These are phyloP conservation scores for Cossypha caffra DNA, from an alignment of 2,797 vertebrate species.

Conservation along the genomic window DNA sequence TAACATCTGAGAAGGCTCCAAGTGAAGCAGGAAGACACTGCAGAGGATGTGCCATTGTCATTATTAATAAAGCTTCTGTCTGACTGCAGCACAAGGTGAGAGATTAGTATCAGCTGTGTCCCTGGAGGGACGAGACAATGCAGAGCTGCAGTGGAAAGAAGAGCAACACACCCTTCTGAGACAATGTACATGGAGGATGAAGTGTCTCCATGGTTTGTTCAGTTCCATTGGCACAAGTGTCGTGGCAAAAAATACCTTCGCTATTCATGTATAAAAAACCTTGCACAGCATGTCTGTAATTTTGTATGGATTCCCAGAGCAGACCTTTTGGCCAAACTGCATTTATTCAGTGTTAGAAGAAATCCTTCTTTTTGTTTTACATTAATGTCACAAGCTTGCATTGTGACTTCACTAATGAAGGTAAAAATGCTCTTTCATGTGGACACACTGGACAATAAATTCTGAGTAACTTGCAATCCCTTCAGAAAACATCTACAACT, in stretches of 20 bases:
- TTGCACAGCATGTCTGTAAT: background rate
- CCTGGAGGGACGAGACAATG: constrained; percentile 37
- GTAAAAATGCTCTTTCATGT: background rate
- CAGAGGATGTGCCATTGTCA: constrained; percentile 57
- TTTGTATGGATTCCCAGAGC: background rate
- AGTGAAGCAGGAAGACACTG: constrained; percentile 59
- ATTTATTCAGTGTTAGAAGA: background rate
- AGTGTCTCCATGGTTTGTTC: background rate
- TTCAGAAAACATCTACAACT: background rate
- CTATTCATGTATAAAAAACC: background rate
- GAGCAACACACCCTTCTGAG: background rate
- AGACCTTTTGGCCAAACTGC: background rate
- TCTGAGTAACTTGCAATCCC: background rate
- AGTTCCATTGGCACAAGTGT: background rate
- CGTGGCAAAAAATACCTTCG: background rate
- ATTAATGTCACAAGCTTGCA: background rate
- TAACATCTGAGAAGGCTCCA: constrained; percentile 61
- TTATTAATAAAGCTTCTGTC: constrained; percentile 48
- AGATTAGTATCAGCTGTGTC: constrained; percentile 53
- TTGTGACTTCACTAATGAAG: background rate
- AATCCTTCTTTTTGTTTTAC: background rate
- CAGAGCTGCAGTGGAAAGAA: background rate
- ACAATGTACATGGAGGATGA: background rate
- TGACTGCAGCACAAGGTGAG: constrained; percentile 26
- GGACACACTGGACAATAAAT: background rate